Conservation (phyloP, 2,888 invertebrate species). For the Macrosoma leucophasiata region DNA sequence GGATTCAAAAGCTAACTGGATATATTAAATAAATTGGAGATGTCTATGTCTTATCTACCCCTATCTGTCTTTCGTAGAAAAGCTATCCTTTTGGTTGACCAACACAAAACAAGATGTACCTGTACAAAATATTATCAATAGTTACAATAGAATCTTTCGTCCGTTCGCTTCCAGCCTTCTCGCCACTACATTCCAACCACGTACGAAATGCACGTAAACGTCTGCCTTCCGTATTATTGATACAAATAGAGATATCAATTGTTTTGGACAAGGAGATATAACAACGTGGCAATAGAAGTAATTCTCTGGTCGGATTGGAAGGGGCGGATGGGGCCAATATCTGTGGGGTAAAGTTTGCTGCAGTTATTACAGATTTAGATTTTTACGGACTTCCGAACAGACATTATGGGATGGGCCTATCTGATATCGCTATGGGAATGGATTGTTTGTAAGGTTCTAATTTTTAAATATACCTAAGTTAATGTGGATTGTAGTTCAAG, state of each 20-base stretch:
- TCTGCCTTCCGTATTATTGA: conserved; percentile 70
- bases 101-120: conserved; percentile 30
- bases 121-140: conserved; percentile 38
- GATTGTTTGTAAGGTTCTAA: no score
- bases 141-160: conserved; percentile 57
- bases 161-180: conserved; percentile 36
- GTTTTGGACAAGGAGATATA: conserved; percentile 67
- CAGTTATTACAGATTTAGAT: conserved; percentile 38
- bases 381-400: conserved; percentile 40
- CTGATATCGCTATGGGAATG: no score
- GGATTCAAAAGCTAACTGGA: no score
- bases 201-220: conserved; percentile 67
- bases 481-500: no score
- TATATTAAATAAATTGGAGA: no score
- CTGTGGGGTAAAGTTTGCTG: conserved; percentile 39
- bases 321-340: conserved; percentile 45
- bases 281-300: conserved; percentile 57
- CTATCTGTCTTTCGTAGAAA: no score
- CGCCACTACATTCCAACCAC: conserved; percentile 56
- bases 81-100: no score
- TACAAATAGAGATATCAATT: conserved; percentile 75
- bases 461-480: no score
- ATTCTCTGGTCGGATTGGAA: conserved; percentile 46
- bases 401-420: no score
- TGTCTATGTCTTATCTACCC: no score